Evolutionary conservation across 2,113 vertebrate species (phyloP), one percentile per base, ranked within the genome.

Genomic region (Gulo gulo): DNA sequence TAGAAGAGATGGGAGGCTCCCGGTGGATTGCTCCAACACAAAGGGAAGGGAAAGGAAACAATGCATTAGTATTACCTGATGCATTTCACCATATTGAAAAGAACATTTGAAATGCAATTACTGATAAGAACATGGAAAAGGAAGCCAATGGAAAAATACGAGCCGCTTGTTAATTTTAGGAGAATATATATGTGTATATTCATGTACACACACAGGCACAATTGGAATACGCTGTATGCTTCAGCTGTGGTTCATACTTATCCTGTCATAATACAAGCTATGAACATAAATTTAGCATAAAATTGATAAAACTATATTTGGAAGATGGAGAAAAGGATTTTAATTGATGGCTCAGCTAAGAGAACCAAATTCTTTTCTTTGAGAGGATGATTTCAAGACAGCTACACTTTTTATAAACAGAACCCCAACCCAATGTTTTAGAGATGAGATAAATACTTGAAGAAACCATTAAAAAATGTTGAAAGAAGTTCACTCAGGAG

Each of bases 401-500:
- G 21, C 20, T 79, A 79, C n/a, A 2, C 12, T 65, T 90, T 96
- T 93, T 55, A 80, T 84, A 80, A 92, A 73, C 7, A 95, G 92
- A 92, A 59, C 16, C 86, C 0, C 24, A 79, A 59, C 1, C 1
- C 10, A 47, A 21, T 84, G 5, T 88, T 55, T 86, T 95, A 84
- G 23, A 73, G 79, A 83, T 50, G 31, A 94, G 14, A 82, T 29
- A 94, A 93, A 81, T 42, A 79, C 9, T 90, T 96, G 20, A 94
- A 81, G n/a, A 95, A 91, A 59, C 47, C 7, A 85, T 65, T 85
- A 69, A 69, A 76, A 73, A 63, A n/a, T 55, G 39, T 59, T 95
- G 24, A 87, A 96, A 71, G 31, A 92, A 26, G 31, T 92, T 82
- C 84, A 45, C 31, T 88, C 29, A 65, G 34, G 20, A 31, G 7